phyloP scores from a whole-genome alignment of 1,140 invertebrate genomes.

The Camponotus floridanus region DNA sequence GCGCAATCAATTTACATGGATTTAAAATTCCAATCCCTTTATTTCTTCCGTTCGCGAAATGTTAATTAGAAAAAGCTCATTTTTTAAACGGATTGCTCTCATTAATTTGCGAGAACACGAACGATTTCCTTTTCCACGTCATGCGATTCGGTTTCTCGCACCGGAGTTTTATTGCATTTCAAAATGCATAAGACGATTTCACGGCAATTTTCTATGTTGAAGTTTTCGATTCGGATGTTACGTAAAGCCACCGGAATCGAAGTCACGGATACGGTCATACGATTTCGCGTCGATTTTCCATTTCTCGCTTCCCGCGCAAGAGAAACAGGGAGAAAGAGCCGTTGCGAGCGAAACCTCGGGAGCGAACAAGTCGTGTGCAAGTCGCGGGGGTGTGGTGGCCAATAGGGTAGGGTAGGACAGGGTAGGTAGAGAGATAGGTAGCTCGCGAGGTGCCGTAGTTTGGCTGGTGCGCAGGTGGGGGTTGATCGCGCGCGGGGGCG shows the following conservation, averaged over 20 bases:
- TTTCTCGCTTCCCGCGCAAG: conserved; percentile 10
- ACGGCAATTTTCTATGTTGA: not conserved
- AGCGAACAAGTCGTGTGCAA: conserved; percentile 53
- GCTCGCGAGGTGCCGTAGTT: conserved; percentile 67
- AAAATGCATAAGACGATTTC: not conserved
- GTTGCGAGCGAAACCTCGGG: conserved; percentile 37
- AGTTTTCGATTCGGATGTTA: not conserved
- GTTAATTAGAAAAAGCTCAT: not conserved
- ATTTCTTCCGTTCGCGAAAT: not conserved
- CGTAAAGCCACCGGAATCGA: not conserved
- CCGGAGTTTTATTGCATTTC: not conserved
- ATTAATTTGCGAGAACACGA: not conserved
- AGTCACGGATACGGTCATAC: not conserved
- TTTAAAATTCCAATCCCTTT: not conserved
- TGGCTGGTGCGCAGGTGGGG: conserved; percentile 42
- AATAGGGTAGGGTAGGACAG: not conserved
- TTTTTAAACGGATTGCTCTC: not conserved
- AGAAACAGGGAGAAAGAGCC: not conserved
- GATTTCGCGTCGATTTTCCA: conserved; percentile 34
- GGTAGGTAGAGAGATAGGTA: not conserved
- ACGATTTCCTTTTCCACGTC: not conserved
- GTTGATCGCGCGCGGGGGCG: conserved; percentile 39
- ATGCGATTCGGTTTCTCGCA: not conserved
- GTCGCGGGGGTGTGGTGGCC: conserved; percentile 42
- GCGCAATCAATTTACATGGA: too few species aligned